Base-by-base conservation (phyloP, 2,113 vertebrate species). In the Microcebus ravelobensis region DNA sequence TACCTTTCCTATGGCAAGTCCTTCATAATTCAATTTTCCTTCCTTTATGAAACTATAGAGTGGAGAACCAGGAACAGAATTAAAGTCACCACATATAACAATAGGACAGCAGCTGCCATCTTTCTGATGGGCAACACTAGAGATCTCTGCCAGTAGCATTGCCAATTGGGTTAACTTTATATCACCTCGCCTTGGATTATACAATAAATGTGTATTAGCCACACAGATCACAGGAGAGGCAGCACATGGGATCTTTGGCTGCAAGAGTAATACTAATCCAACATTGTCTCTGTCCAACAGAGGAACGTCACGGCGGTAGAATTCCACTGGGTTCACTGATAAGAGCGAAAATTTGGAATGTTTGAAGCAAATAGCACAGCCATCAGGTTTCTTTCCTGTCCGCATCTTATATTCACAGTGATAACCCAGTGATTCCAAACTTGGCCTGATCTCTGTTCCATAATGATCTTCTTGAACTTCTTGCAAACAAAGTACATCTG, bases 211-310 rank as follows among this genome's bases (percentile, higher is more conserved):
- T 0, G 99, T 99, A 74, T 99, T 99, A 97, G 99, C 99, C 39
- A 99, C 97, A 14, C 99, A 99, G 95, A 99, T 55, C 0, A 80
- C 36, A 8, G 57, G 90, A 21, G 13, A 93, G 25, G 95, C 48
- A 55, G 97, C 92, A 55, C 87, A 97, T 34, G 97, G 92, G 68
- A 92, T 90, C 88, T 87, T 98, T 21, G 99, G 99, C 68, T 93
- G 99, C 92, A 99, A 97, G 91, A 99, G 98, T 65, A 99, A 95
- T 42, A 99, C 99, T 97, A 99, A 73, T 34, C 99, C 99, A 94
- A 99, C 98, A n/a, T 99, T 99, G 98, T 99, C 99, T 79, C 99
- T 99, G 98, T 99, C 99, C 92, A 99, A 96, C 10, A 99, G 98
- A 15, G 99, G 97, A 95, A 99, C 98, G 70, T 99, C 98, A 0